Evolutionary conservation across 2,888 invertebrate genomes (phyloP).

Genomic region (Xanthia togata): DNA sequence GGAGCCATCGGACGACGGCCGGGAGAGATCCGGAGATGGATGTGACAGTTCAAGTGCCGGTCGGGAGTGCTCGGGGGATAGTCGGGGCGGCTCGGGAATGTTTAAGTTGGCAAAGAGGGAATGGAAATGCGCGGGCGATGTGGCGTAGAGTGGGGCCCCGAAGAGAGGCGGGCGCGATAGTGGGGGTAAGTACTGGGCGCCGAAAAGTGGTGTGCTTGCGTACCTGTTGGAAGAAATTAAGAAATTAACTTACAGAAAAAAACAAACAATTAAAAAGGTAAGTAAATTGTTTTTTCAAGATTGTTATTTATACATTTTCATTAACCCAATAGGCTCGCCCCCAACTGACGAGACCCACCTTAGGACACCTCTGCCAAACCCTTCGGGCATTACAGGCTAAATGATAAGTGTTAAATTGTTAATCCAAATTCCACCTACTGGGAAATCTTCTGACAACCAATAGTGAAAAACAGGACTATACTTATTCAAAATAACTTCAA

Average conservation of each 20-base stretch:
- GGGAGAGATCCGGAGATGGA: slow-evolving; percentile 73
- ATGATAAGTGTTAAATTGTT: neutral
- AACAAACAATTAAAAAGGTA: neutral
- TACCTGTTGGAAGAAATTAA: slow-evolving; percentile 77
- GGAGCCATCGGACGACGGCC: slow-evolving; percentile 72
- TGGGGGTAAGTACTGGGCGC: slow-evolving; percentile 84
- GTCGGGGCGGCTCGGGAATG: slow-evolving; percentile 86
- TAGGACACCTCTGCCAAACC: neutral
- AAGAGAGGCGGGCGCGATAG: slow-evolving; percentile 83
- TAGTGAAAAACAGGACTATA: neutral
- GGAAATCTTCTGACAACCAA: neutral
- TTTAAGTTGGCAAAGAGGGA: slow-evolving; percentile 95
- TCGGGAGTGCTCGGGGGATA: slow-evolving; percentile 81
- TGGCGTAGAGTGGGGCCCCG: slow-evolving; percentile 86
- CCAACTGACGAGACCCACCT: too few species aligned
- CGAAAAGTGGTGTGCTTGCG: slow-evolving; percentile 84
- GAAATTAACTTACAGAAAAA: slow-evolving; percentile 11
- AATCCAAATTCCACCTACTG: neutral
- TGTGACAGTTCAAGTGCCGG: slow-evolving; percentile 78
- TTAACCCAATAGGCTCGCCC: too few species aligned
- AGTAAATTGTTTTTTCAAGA: neutral
- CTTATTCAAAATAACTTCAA: neutral
- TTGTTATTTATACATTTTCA: too few species aligned
- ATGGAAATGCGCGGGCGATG: slow-evolving; percentile 93
- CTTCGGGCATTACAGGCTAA: neutral